These are phyloP conservation scores for Sinosuthora webbiana DNA, from an alignment of 2,113 vertebrate genomes.

Conservation along the genomic window DNA sequence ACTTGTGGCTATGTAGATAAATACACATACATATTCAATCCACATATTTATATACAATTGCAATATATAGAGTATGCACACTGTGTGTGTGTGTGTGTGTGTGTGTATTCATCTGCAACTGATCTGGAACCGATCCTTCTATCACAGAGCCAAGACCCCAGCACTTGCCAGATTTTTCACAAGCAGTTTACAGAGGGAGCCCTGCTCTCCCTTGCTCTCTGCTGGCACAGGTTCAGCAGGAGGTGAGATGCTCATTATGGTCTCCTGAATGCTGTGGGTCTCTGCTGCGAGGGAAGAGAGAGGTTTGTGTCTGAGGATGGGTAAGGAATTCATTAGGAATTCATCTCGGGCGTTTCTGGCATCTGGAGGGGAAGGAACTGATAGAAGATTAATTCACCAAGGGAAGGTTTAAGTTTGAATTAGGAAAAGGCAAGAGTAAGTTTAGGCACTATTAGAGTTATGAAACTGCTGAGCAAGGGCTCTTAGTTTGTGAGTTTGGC, in stretches of 20 bases:
- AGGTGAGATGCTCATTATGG: neutral
- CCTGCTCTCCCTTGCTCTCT: neutral
- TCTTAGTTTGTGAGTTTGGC: neutral
- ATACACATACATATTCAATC: neutral
- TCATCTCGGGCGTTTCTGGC: neutral
- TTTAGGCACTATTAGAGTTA: neutral
- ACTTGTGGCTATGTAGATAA: fast-evolving
- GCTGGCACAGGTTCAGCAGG: neutral
- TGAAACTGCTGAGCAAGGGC: neutral
- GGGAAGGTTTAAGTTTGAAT: neutral
- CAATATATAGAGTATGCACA: no score
- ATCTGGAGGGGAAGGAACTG: neutral
- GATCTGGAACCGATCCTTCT: neutral
- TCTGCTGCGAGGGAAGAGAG: neutral
- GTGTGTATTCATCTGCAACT: neutral
- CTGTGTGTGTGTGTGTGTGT: neutral
- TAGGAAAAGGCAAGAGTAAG: neutral
- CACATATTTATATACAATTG: neutral
- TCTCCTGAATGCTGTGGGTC: neutral
- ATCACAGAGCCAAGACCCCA: neutral
- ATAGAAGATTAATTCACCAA: neutral
- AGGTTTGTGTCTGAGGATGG: neutral
- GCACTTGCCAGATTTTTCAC: neutral
- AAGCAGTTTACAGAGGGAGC: neutral
- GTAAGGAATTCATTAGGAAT: neutral